A percentile compares a stretch with the other conserved stretches of the same genome.
Conservation (phyloP, 1,140 invertebrate genomes). For the Drosophila oshimai region DNA sequence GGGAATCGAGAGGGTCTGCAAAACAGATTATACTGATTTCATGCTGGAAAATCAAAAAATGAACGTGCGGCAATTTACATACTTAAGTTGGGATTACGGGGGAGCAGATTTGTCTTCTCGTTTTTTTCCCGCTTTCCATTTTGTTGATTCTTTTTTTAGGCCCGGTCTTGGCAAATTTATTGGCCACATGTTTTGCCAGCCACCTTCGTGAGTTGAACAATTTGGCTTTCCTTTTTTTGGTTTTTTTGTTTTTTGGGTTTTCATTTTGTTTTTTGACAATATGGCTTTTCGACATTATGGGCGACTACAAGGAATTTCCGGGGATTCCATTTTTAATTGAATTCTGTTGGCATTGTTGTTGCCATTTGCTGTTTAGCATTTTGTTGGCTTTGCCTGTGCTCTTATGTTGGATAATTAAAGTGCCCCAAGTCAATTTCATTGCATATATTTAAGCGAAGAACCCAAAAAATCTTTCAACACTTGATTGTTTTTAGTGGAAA, state of each 20-base stretch:
- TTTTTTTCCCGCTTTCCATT: background rate
- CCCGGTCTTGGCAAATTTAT: slow-evolving; percentile 56
- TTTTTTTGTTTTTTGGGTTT: background rate
- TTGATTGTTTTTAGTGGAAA: slow-evolving; percentile 33
- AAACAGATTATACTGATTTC: slow-evolving; percentile 79
- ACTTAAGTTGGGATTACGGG: slow-evolving; percentile 64
- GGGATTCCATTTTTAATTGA: slow-evolving; percentile 78
- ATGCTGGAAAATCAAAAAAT: slow-evolving; percentile 80
- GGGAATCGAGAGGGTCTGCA: slow-evolving; percentile 29
- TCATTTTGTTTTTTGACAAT: slow-evolving; percentile 45
- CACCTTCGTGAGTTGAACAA: slow-evolving; percentile 75
- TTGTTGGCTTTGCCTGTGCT: slow-evolving; percentile 44
- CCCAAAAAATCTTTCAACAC: slow-evolving; percentile 22
- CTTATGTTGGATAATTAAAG: slow-evolving; percentile 65
- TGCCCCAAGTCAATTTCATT: slow-evolving; percentile 31
- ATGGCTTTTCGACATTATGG: slow-evolving; percentile 55
- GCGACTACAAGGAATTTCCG: slow-evolving; percentile 76
- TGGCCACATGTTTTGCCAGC: slow-evolving; percentile 73
- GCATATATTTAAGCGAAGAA: slow-evolving; percentile 23
- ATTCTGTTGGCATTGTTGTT: slow-evolving; percentile 56
- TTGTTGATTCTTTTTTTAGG: slow-evolving; percentile 24
- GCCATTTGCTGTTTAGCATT: slow-evolving; percentile 52
- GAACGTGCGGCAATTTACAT: slow-evolving; percentile 80
- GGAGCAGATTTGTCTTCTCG: slow-evolving; percentile 15
- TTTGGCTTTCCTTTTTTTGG: slow-evolving; percentile 43